Base-by-base conservation (phyloP, 2,113 vertebrate genomes). In the Epinephelus moara region DNA sequence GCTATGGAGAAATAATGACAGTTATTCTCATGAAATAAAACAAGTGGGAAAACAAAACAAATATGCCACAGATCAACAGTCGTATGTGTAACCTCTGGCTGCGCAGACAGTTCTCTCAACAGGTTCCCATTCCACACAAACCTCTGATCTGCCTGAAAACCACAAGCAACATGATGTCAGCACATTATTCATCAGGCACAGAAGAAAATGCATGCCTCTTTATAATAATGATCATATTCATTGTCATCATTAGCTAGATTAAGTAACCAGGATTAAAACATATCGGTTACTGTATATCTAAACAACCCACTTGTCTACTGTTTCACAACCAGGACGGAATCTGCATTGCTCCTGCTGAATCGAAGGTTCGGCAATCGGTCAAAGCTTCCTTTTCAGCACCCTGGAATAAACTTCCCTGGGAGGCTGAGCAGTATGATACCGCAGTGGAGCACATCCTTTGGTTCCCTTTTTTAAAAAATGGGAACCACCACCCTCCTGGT, bases 121-220 rank as follows among this genome's bases (percentile, higher is more conserved):
- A 95, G 94, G 74, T 95, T 94, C 45, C 94, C 94, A 3, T 96
- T 96, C 95, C 95, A 96, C 77, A 96, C 93, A 73, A 96, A 96
- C 85, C 95, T 93, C 93, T 95, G 95, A 80, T 96, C 95, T 25
- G 95, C 95, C 95, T 96, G 88, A 18, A 82, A 78, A 80, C 4
- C 75, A 80, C 25, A 75, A 57, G 18, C 1, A 64, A 62, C n/a
- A 47, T 0, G 10, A 61, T 19, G 23, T 45, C 49, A 73, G 23
- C 45, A 42, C 23, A 14, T 5, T 25, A 60, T 33, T 71, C 69
- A 45, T n/a, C 33, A 72, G 55, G 15, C 6, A 45, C 19, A 70
- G 3, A 40, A 17, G 2, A 13, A 55, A 10, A 55, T 4, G 7
- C 21, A n/a, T 55, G 6, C 17, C 15, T 18, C 15, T 50, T 50